Conservation (phyloP, 2,888 invertebrate genomes). For the Pinctada fucata region DNA sequence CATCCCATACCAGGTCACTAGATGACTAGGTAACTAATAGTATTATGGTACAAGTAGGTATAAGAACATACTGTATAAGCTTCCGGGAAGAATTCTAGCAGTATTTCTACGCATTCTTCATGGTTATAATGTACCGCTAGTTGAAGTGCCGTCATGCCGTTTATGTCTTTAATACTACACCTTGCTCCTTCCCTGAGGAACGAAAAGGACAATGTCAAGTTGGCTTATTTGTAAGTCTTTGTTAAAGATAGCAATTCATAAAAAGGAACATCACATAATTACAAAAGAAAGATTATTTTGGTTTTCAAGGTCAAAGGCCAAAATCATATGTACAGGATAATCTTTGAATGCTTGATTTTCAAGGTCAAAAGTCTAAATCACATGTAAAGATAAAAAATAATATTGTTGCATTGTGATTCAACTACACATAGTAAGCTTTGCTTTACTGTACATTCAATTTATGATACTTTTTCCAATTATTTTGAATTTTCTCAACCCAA, state of each 20-base stretch:
- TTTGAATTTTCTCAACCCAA: no score
- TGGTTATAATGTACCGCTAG: constrained; percentile 67
- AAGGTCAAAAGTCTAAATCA: no score
- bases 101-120: constrained; percentile 56
- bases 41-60: no score
- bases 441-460: no score
- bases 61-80: constrained; percentile 59
- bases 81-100: constrained; percentile 57
- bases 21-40: no score
- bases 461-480: no score
- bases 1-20: no score
- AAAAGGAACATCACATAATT: neutral
- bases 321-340: no score
- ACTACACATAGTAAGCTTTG: no score
- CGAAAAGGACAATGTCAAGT: neutral
- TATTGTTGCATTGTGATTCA: no score
- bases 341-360: no score
- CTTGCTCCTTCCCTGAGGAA: constrained; percentile 60
- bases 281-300: neutral
- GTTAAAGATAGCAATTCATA: neutral
- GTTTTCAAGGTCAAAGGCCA: neutral
- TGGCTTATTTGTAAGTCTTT: neutral
- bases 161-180: constrained; percentile 62
- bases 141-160: constrained; percentile 65
- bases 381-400: no score